These are phyloP conservation scores for Parazoanthus atlanticus DNA, from an alignment of 92 coral and sea anemone species.

Conservation along the genomic window DNA sequence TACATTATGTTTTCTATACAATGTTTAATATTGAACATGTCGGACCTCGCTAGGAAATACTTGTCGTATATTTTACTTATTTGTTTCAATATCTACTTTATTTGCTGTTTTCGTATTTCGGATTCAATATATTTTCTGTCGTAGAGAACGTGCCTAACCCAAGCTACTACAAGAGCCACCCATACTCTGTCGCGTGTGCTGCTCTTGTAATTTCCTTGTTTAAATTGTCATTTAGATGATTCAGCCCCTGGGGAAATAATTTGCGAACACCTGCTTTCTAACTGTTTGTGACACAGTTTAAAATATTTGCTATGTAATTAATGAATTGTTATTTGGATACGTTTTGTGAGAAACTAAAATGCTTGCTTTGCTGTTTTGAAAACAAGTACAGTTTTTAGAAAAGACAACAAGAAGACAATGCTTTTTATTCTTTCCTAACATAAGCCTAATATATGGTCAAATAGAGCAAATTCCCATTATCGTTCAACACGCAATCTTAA, in stretches of 20 bases:
- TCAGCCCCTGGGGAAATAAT: slow-evolving; percentile 17
- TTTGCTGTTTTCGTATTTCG: neutral
- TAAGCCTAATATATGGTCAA: slow-evolving; percentile 7
- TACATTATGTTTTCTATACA: no score
- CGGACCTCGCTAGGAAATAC: no score
- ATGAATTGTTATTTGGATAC: slow-evolving; percentile 26
- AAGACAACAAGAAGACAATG: slow-evolving; percentile 21
- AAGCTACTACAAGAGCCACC: neutral
- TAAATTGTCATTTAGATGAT: neutral
- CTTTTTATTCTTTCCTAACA: neutral
- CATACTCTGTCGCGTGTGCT: neutral
- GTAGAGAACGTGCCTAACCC: no score
- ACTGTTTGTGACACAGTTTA: slow-evolving; percentile 27
- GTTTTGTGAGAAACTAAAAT: slow-evolving; percentile 27
- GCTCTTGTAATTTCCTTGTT: neutral
- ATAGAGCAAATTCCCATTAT: neutral
- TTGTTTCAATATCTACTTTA: neutral
- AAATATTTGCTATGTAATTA: slow-evolving; percentile 24
- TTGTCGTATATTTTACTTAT: no score
- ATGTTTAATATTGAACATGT: no score
- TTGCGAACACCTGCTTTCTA: slow-evolving; percentile 14
- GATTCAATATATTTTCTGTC: neutral
- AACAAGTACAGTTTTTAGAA: slow-evolving; percentile 31
- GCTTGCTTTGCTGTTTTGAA: slow-evolving; percentile 33
- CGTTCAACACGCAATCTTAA: neutral